Conservation (phyloP, 2,113 vertebrate species). For the Lophotis ruficrista region DNA sequence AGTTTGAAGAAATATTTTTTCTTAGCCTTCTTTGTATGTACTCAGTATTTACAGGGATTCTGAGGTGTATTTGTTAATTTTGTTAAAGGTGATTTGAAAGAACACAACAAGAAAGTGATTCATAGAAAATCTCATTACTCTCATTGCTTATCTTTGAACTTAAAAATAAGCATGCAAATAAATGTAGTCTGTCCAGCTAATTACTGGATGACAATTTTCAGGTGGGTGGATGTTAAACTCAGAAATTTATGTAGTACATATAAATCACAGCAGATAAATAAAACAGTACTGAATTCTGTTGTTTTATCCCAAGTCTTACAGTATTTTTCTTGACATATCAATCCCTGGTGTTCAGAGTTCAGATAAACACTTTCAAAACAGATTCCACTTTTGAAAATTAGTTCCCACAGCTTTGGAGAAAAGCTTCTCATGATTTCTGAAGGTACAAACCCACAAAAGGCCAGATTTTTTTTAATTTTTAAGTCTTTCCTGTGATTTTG, state of each 20-base stretch:
- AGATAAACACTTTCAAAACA: not conserved
- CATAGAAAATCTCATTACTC: not conserved
- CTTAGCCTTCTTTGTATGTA: not conserved
- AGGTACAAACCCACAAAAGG: not conserved
- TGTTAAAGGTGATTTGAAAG: not conserved
- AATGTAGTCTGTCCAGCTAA: not conserved
- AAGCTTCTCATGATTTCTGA: not conserved
- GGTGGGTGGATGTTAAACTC: not conserved
- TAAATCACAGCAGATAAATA: not conserved
- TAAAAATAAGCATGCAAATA: not conserved
- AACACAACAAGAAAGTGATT: not conserved
- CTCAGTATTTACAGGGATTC: not conserved
- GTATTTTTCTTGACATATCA: not conserved
- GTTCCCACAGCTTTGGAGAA: not conserved
- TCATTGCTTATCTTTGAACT: constrained; percentile 4
- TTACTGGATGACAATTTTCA: not conserved
- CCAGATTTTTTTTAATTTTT: not conserved
- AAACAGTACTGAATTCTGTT: not conserved
- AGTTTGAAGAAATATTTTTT: not conserved
- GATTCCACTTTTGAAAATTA: not conserved
- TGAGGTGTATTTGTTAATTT: not conserved
- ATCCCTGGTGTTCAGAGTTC: not conserved
- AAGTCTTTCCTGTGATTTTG: not conserved
- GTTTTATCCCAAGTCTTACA: not conserved
- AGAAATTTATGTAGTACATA: not conserved